Conservation (phyloP, 2,797 vertebrate genomes). For the Anniella stebbinsi region DNA sequence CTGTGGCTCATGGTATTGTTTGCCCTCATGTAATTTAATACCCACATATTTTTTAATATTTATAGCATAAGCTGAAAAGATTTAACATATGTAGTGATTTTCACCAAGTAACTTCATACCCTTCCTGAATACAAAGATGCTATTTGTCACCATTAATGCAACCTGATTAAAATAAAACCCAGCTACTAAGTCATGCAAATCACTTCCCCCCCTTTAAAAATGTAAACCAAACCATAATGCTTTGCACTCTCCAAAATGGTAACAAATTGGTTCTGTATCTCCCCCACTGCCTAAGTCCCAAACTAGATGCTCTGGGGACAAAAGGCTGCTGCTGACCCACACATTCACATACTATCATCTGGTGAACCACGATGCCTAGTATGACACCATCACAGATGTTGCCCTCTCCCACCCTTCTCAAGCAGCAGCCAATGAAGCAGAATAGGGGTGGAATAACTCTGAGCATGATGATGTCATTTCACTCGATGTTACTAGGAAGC, state of each 20-base stretch:
- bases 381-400: not conserved
- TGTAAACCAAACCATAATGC: conserved; percentile 77
- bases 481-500: not conserved
- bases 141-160: conserved; percentile 79
- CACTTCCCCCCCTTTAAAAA: conserved; percentile 72
- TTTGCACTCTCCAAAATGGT: conserved; percentile 69
- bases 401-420: not conserved
- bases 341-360: not conserved
- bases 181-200: conserved; percentile 77
- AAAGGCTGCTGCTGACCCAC: not conserved
- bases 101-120: conserved; percentile 76
- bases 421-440: not conserved
- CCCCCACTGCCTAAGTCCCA: conserved; percentile 53
- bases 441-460: not conserved
- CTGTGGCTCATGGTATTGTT: conserved; percentile 55
- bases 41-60: conserved; percentile 79
- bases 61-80: conserved; percentile 76
- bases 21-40: conserved; percentile 73
- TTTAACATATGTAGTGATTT: conserved; percentile 81
- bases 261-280: conserved; percentile 58
- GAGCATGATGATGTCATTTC: not conserved
- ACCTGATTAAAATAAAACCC: conserved; percentile 78
- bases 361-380: not conserved
- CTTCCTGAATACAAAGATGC: conserved; percentile 78
- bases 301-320: conserved; percentile 12